Evolutionary conservation across 2,797 vertebrate genomes (phyloP).

Genomic region (Megalops cyprinoides): DNA sequence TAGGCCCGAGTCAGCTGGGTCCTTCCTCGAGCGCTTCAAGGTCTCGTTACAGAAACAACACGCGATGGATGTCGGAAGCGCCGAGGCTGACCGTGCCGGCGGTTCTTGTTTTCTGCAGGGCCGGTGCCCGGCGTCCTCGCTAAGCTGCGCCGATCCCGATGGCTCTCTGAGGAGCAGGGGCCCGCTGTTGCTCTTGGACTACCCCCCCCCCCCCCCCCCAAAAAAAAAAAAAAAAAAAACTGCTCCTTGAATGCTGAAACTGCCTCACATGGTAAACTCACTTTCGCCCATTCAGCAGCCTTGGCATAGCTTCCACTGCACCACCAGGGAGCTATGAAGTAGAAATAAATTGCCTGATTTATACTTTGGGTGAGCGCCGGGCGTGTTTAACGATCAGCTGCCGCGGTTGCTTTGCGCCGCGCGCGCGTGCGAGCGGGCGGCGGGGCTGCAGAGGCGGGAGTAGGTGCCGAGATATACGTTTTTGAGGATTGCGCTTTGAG

Average conservation of each 20-base stretch:
- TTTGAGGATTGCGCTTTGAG: no score
- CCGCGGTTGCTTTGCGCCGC: constrained; percentile 56
- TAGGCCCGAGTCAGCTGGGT: constrained; percentile 60
- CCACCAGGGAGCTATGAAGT: constrained; percentile 65
- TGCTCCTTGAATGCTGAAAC: no score
- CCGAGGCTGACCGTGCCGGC: not conserved
- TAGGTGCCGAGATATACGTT: no score
- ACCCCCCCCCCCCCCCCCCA: no score
- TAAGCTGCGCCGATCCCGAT: constrained; percentile 76
- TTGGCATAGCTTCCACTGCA: constrained; percentile 70
- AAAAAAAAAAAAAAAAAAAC: no score
- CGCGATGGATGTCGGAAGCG: constrained; percentile 58
- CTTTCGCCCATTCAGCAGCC: constrained; percentile 60
- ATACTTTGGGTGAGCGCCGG: constrained; percentile 65
- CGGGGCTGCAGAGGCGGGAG: no score
- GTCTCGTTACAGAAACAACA: constrained; percentile 57
- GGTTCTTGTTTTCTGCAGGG: constrained; percentile 44
- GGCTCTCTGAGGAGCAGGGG: constrained; percentile 68
- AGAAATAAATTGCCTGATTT: constrained; percentile 75
- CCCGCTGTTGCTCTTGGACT: constrained; percentile 69
- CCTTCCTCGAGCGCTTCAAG: constrained; percentile 62
- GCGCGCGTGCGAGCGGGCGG: no score
- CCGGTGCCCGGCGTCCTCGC: constrained; percentile 64
- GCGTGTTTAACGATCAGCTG: constrained; percentile 68
- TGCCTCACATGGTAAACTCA: constrained; percentile 60